Evolutionary conservation across 1,140 invertebrate genomes (phyloP).

Genomic region (Amphibalanus amphitrite): DNA sequence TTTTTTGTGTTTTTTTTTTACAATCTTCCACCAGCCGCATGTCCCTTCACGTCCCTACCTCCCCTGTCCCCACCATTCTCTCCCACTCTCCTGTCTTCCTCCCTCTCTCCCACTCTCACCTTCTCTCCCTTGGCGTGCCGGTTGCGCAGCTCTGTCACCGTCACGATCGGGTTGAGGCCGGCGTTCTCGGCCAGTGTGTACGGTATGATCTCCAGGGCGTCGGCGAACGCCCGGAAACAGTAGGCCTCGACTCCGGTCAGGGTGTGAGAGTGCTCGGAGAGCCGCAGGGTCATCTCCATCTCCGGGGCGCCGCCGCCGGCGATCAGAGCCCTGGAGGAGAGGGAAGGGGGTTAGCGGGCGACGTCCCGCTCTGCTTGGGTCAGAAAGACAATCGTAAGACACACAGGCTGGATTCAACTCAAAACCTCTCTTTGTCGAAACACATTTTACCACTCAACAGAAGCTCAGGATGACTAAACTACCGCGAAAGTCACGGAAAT

Average conservation of each 20-base stretch:
- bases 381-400: too few relatives aligned
- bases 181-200: constrained; percentile 98
- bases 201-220: constrained; percentile 92
- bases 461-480: too few relatives aligned
- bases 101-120: background rate
- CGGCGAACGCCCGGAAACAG: constrained; percentile 80
- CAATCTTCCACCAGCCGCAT: too few relatives aligned
- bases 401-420: too few relatives aligned
- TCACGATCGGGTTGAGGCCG: constrained; percentile 91
- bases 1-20: too few relatives aligned
- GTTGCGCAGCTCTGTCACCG: constrained; percentile 91
- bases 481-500: too few relatives aligned
- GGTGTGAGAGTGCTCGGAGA: constrained; percentile 59
- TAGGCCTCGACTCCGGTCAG: constrained; percentile 85
- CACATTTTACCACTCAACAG: too few relatives aligned
- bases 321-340: constrained; percentile 43
- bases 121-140: constrained; percentile 66
- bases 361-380: too few relatives aligned
- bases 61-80: background rate
- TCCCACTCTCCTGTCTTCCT: background rate
- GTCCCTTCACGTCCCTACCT: too few relatives aligned
- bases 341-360: background rate
- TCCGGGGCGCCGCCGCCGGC: constrained; percentile 95
- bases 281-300: constrained; percentile 70
- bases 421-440: too few relatives aligned